A percentile compares a stretch with the other conserved stretches of the same genome.
Conservation (phyloP, 1,140 invertebrate genomes). For the Latrodectus geometricus region DNA sequence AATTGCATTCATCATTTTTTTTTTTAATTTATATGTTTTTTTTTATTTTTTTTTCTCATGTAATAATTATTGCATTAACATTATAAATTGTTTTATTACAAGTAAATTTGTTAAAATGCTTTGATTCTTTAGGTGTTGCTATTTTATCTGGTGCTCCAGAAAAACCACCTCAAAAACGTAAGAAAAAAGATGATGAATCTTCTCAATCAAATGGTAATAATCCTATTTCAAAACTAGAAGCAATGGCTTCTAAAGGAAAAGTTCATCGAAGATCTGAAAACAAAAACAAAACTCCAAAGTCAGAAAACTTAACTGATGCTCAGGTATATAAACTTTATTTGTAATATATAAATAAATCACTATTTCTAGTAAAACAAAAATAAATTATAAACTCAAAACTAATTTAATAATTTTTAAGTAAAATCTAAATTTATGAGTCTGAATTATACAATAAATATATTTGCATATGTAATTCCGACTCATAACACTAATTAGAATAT, state of each 20-base stretch:
- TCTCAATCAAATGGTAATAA: slow-evolving; percentile 50
- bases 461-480: no score
- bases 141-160: slow-evolving; percentile 89
- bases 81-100: not conserved
- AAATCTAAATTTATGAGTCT: no score
- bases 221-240: slow-evolving; percentile 65
- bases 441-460: no score
- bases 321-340: slow-evolving; percentile 42
- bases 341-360: not conserved
- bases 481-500: no score
- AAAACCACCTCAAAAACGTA: slow-evolving; percentile 68
- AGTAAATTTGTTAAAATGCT: not conserved
- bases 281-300: slow-evolving; percentile 28
- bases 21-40: no score
- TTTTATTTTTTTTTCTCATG: no score
- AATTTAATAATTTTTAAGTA: no score
- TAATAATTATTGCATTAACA: not conserved
- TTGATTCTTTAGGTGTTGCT: slow-evolving; percentile 78
- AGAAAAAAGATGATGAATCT: slow-evolving; percentile 66
- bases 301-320: slow-evolving; percentile 34
- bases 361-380: no score
- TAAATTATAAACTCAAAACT: no score
- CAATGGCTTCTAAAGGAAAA: slow-evolving; percentile 63
- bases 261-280: slow-evolving; percentile 61
- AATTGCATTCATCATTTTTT: no score